These are phyloP conservation scores for Zonotrichia albicollis DNA, from an alignment of 2,797 vertebrate species.

Conservation along the genomic window DNA sequence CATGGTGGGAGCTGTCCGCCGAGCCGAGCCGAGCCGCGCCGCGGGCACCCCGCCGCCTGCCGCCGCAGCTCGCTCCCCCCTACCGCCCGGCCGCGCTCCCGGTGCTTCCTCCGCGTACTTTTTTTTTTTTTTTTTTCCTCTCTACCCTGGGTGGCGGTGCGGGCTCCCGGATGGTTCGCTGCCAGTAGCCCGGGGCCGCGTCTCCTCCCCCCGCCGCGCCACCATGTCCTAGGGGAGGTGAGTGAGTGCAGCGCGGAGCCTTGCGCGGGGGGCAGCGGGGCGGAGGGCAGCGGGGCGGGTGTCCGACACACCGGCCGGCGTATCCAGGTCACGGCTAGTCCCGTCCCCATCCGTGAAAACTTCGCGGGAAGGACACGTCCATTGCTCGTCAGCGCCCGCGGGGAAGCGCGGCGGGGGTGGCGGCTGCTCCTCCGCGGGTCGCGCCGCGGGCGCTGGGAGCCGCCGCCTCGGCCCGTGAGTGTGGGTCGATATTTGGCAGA, in stretches of 20 bases:
- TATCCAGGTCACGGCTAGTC: slow-evolving; percentile 63
- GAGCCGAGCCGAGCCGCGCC: neutral
- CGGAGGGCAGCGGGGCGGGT: neutral
- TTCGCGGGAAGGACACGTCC: slow-evolving; percentile 55
- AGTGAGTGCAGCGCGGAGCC: slow-evolving; percentile 69
- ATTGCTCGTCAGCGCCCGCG: neutral
- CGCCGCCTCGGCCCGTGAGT: neutral
- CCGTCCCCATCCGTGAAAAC: slow-evolving; percentile 63
- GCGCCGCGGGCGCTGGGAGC: neutral
- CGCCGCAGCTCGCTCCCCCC: neutral
- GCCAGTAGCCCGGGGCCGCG: slow-evolving; percentile 56
- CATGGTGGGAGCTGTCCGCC: neutral
- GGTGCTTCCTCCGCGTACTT: neutral
- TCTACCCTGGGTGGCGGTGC: neutral
- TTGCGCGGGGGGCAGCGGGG: neutral
- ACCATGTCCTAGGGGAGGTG: slow-evolving; percentile 76
- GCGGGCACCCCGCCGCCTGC: neutral
- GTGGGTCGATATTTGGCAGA: slow-evolving; percentile 30
- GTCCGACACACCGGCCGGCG: neutral
- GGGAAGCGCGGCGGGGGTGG: neutral
- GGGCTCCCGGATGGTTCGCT: slow-evolving; percentile 42
- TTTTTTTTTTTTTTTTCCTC: neutral
- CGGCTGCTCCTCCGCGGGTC: neutral
- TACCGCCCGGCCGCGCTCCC: neutral
- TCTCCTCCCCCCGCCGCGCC: slow-evolving; percentile 56